A percentile compares a stretch with the other conserved stretches of the same genome.
phyloP scores from a whole-genome alignment of 2,113 vertebrate genomes.

The Ursus arctos region DNA sequence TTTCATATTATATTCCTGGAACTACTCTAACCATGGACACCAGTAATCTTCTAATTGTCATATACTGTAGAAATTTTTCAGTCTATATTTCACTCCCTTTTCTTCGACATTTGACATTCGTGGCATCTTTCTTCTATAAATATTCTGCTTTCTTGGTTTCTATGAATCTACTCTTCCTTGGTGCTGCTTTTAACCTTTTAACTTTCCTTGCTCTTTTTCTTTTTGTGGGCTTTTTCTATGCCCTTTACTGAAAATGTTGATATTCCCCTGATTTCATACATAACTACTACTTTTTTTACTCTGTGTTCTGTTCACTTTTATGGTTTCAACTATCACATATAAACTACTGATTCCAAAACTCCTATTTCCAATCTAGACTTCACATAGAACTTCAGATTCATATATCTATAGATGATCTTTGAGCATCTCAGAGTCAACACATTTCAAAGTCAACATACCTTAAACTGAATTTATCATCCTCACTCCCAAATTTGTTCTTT shows the following conservation, averaged over 20 bases:
- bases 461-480: neutral
- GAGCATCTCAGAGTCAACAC: neutral
- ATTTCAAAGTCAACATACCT: neutral
- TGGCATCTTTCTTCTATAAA: slow-evolving; percentile 5
- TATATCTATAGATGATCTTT: neutral
- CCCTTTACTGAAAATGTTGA: neutral
- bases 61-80: neutral
- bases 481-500: neutral
- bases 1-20: neutral
- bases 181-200: neutral
- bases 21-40: neutral
- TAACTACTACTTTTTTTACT: neutral
- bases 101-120: neutral
- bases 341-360: neutral
- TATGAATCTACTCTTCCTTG: neutral
- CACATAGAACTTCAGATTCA: neutral
- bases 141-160: neutral
- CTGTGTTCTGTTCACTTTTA: neutral
- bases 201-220: neutral
- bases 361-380: neutral
- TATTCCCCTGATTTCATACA: neutral
- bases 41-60: neutral
- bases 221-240: neutral
- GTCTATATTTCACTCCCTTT: neutral
- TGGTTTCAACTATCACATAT: neutral